Conservation (phyloP, 2,113 vertebrate genomes). For the Myocastor coypus region DNA sequence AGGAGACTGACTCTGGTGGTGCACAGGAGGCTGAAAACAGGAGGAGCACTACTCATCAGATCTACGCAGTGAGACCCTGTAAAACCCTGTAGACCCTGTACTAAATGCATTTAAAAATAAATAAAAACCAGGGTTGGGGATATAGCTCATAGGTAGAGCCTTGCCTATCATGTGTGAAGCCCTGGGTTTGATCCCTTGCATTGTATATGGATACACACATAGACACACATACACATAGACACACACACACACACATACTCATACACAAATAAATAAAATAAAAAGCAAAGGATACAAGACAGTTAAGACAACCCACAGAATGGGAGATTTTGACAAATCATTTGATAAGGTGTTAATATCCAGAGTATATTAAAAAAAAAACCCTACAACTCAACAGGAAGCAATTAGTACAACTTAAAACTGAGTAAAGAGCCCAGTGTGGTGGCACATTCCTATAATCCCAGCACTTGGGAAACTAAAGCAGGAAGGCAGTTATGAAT, state of each 20-base stretch:
- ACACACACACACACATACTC: neutral
- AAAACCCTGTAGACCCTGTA: too few species aligned
- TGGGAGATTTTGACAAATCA: conserved; percentile 11
- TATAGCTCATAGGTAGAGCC: neutral
- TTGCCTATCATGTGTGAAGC: neutral
- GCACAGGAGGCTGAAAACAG: too few species aligned
- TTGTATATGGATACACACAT: neutral
- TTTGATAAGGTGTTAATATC: conserved; percentile 22
- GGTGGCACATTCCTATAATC: neutral
- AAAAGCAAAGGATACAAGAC: neutral
- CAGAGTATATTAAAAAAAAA: neutral
- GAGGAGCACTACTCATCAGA: too few species aligned
- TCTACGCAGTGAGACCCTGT: too few species aligned
- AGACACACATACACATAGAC: neutral
- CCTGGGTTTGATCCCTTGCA: neutral
- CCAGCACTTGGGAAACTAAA: neutral
- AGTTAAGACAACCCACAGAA: neutral
- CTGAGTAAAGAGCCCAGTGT: neutral
- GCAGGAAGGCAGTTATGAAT: neutral
- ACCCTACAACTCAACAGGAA: neutral
- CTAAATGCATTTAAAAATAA: too few species aligned
- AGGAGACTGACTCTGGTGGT: neutral
- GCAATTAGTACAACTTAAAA: neutral
- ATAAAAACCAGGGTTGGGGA: neutral
- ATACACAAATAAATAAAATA: neutral